Base-by-base conservation (phyloP, 1,140 invertebrate genomes). In the Philaenus spumarius region DNA sequence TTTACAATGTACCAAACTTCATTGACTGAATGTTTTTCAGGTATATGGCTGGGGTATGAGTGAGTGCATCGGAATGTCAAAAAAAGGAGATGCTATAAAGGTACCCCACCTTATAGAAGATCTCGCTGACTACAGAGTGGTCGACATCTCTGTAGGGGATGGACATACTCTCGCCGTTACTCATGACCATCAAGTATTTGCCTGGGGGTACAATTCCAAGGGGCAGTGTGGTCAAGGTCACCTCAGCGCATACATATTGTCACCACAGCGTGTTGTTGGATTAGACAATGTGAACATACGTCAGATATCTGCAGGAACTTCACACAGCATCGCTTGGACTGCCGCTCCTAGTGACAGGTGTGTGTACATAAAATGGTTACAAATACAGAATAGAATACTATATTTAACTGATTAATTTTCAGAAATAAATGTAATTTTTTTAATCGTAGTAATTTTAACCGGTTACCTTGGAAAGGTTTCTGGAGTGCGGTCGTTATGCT, bases 141-240 rank as follows among this genome's bases (percentile, higher is more conserved):
- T 78, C 4, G 76, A 77, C 64, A 75, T 77, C 42, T 69, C 75
- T 6, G 77, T 80, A 2, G 82, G 82, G 2, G 78, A 82, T 55
- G 77, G 78, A 56, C 82, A 84, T 65, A 81, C 80, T 67, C 64
- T 83, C 35, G 83, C 81, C 2, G 66, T 84, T 2, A 79, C 78
- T 1, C 75, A 82, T 64, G 78, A 81, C 68, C 55, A 71, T 26
- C 50, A 80, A 73, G 79, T 82, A 11, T 82, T 75, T 71, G 81
- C 84, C 1, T 86, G 84, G 84, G 85, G 84, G 34, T 81, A 81
- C 58, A 86, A 85, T 73, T 78, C 81, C 26, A 82, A 84, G 74
- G 85, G 85, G 0, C 84, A 87, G 64, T 85, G 82, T 72, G 83
- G 83, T 14, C 80, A 83, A 66, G 84, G 84, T 7, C 82, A 85